phyloP scores from a whole-genome alignment of 2,113 vertebrate genomes.

The Oreochromis aureus region DNA sequence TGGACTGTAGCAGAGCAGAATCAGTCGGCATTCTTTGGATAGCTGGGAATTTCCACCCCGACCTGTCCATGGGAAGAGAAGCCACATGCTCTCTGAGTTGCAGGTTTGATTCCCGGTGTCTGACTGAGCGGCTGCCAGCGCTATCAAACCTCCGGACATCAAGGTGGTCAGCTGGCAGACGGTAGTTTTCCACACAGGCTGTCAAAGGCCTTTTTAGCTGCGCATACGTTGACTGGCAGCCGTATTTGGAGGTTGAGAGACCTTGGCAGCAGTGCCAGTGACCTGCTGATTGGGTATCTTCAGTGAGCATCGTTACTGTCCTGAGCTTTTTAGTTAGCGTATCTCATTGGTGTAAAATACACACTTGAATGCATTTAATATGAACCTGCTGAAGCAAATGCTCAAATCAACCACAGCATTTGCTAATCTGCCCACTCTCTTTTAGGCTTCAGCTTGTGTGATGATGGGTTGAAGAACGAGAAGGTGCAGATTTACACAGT shows the following conservation, averaged over 20 bases:
- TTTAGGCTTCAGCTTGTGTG: not conserved
- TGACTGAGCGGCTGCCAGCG: not conserved
- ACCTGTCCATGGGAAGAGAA: not conserved
- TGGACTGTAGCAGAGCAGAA: not conserved
- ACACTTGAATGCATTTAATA: not conserved
- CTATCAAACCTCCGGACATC: not conserved
- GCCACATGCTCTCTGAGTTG: not conserved
- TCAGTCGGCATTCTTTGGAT: conserved; percentile 39
- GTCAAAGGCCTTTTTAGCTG: not conserved
- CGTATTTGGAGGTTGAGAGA: not conserved
- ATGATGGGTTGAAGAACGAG: not conserved
- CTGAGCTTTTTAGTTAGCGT: not conserved
- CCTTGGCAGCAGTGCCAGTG: not conserved
- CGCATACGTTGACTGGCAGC: not conserved
- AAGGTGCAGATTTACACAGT: not conserved
- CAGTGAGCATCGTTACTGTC: not conserved
- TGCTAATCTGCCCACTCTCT: not conserved
- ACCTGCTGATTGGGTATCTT: not conserved
- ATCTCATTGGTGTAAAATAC: not conserved
- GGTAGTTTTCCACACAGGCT: not conserved
- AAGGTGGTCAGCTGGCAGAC: conserved; percentile 13
- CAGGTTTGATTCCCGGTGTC: conserved; percentile 23
- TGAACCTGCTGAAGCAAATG: not conserved
- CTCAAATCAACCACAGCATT: not conserved
- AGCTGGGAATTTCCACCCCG: conserved; percentile 44